Evolutionary conservation across 2,888 invertebrate genomes (phyloP).

Genomic region (Lithophane semibrunnea): DNA sequence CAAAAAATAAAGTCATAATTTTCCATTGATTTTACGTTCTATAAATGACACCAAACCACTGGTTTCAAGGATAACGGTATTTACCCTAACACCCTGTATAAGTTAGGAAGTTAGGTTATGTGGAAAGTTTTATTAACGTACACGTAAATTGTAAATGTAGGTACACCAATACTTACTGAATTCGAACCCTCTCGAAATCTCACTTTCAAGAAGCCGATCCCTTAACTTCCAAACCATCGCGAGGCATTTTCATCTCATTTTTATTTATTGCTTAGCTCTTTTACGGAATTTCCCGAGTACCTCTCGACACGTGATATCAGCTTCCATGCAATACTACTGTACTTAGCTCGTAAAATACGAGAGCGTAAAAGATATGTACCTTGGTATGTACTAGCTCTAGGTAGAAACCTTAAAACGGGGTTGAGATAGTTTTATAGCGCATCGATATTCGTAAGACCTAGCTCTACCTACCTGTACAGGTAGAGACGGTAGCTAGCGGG

Average conservation of each 20-base stretch:
- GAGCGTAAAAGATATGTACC: slow-evolving; percentile 35
- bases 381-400: background rate
- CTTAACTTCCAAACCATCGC: too few species aligned
- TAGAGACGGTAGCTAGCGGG: background rate
- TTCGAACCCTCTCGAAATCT: background rate
- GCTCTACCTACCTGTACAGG: background rate
- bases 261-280: slow-evolving; percentile 10
- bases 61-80: too few species aligned
- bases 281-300: background rate
- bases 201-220: background rate
- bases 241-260: slow-evolving; percentile 11
- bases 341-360: slow-evolving; percentile 44
- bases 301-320: slow-evolving; percentile 21
- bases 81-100: too few species aligned
- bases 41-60: too few species aligned
- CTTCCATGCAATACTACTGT: slow-evolving; percentile 11
- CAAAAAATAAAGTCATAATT: too few species aligned
- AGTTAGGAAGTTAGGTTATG: too few species aligned
- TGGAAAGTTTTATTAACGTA: too few species aligned
- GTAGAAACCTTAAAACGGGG: slow-evolving; percentile 24
- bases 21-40: too few species aligned
- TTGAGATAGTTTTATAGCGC: slow-evolving; percentile 18
- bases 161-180: background rate
- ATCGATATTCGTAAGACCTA: slow-evolving; percentile 20
- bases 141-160: background rate